Percentiles rank a stretch among this genome's conserved stretches.
Conservation (phyloP, 2,797 vertebrate genomes). For the Phyllotis vaccarum region DNA sequence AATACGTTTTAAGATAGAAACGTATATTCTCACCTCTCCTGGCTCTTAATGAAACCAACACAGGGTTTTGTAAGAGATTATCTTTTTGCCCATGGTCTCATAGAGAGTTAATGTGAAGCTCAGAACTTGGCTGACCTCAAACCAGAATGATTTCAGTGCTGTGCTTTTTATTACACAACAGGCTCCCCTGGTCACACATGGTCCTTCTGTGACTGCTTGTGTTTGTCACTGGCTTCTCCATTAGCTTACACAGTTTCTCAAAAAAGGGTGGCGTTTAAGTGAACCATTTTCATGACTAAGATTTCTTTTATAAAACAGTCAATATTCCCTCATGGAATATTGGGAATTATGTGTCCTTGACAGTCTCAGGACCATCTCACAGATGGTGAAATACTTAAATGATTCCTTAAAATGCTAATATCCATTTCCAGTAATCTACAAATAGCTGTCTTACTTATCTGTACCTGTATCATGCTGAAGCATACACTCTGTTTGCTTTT, state of each 20-base stretch:
- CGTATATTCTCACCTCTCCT: not conserved
- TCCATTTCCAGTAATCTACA: not conserved
- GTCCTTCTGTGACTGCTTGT: not conserved
- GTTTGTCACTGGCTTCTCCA: not conserved
- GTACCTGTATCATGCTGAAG: not conserved
- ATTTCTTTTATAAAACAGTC: not conserved
- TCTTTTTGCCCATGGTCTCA: not conserved
- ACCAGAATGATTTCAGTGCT: not conserved
- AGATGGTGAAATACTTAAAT: not conserved
- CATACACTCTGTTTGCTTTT: not conserved
- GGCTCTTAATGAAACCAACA: not conserved
- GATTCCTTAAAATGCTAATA: not conserved
- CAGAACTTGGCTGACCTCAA: not conserved
- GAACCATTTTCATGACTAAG: not conserved
- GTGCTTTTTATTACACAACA: not conserved
- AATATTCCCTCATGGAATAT: not conserved
- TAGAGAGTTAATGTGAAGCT: not conserved
- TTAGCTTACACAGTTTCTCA: not conserved
- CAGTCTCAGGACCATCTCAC: not conserved
- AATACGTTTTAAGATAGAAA: not conserved
- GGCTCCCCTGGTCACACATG: not conserved
- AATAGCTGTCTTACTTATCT: not conserved
- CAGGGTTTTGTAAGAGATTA: not conserved
- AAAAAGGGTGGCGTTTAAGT: not conserved
- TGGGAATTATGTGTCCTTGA: not conserved